Evolutionary conservation across 2,113 vertebrate species (phyloP).

Genomic region (Caranx ignobilis): DNA sequence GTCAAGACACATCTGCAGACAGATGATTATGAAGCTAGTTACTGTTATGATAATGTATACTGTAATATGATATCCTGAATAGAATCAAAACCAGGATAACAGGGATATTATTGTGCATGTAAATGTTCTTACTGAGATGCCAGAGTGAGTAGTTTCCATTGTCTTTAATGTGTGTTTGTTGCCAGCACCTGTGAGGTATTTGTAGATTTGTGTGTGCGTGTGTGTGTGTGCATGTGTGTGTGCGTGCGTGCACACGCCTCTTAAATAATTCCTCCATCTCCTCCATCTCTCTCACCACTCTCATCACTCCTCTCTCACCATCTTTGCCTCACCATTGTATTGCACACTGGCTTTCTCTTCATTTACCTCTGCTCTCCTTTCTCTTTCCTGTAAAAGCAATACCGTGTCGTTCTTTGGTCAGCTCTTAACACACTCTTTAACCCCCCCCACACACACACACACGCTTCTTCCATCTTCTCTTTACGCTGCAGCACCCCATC

Average conservation of each 20-base stretch:
- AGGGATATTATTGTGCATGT: not conserved
- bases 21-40: no score
- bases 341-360: conserved; percentile 9
- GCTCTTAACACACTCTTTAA: conserved; percentile 66
- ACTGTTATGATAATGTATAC: not conserved
- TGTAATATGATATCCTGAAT: not conserved
- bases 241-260: no score
- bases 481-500: conserved; percentile 26
- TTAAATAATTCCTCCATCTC: conserved; percentile 11
- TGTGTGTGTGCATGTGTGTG: no score
- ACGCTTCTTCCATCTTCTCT: not conserved
- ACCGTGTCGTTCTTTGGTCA: conserved; percentile 61
- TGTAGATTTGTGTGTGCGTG: not conserved
- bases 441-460: not conserved
- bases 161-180: not conserved
- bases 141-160: not conserved
- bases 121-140: not conserved
- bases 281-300: conserved; percentile 9
- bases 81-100: not conserved
- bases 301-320: conserved; percentile 22
- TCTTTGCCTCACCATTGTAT: conserved; percentile 11
- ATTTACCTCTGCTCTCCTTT: conserved; percentile 28
- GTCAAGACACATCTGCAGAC: not conserved
- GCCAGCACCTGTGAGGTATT: not conserved
- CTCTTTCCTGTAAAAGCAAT: conserved; percentile 68